Evolutionary conservation across 1,140 invertebrate genomes (phyloP).

Genomic region (Lucilia sericata): DNA sequence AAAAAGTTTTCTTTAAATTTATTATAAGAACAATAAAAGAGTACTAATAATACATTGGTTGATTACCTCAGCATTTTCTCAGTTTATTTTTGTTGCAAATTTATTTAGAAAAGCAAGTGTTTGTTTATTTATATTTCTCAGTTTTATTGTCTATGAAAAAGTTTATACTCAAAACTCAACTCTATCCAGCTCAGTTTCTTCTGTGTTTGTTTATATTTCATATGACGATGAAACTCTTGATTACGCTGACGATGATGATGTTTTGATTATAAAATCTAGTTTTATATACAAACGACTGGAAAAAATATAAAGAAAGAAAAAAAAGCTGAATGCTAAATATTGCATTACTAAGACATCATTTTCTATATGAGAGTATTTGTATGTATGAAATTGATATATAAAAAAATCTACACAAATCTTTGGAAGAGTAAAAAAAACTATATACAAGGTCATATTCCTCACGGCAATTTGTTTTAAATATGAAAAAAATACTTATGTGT

Average conservation of each 20-base stretch:
- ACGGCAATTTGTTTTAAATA: neutral
- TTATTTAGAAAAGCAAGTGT: neutral
- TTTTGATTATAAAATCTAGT: slow-evolving; percentile 27
- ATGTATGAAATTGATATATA: slow-evolving; percentile 1
- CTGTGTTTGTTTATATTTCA: neutral
- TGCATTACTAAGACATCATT: neutral
- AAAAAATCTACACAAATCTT: neutral
- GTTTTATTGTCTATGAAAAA: neutral
- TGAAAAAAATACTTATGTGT: neutral
- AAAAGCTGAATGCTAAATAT: neutral
- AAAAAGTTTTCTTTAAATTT: too few relatives aligned
- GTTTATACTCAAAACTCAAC: neutral
- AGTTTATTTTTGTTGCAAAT: slow-evolving; percentile 10
- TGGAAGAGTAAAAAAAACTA: slow-evolving; percentile 4
- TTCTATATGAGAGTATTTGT: neutral
- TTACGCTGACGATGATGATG: neutral
- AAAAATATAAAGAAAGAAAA: neutral
- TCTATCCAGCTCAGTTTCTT: neutral
- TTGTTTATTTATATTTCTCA: neutral
- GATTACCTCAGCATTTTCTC: slow-evolving; percentile 11
- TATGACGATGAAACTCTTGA: neutral
- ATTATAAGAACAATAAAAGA: too few relatives aligned
- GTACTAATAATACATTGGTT: neutral
- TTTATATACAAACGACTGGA: neutral
- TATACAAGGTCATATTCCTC: slow-evolving; percentile 18